Evolutionary conservation across 2,888 invertebrate genomes (phyloP).

Genomic region (Oithona nana): DNA sequence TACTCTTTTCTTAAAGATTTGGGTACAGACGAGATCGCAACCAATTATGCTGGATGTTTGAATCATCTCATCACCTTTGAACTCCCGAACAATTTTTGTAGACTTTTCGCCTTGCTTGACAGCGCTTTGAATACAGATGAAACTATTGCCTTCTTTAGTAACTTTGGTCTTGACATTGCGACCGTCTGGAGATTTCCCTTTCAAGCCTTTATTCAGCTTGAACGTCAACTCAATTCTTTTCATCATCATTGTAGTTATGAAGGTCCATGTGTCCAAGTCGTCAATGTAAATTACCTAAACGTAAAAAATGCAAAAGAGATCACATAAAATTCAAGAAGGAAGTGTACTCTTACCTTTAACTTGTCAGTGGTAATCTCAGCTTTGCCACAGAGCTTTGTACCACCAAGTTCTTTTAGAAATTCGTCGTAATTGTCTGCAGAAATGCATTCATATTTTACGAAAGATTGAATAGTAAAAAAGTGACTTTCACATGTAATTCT

Average conservation of each 20-base stretch:
- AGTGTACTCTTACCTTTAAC: neutral
- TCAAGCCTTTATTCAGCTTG: constrained; percentile 12
- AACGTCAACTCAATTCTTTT: constrained; percentile 16
- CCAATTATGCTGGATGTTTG: constrained; percentile 7
- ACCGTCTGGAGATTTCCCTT: constrained; percentile 17
- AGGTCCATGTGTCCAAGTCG: constrained; percentile 8
- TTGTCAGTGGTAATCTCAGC: too few relatives aligned
- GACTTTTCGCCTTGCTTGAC: constrained; percentile 16
- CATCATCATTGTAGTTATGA: constrained; percentile 8
- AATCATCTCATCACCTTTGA: constrained; percentile 8
- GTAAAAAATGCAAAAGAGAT: neutral
- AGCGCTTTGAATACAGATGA: constrained; percentile 15
- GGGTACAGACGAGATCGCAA: constrained; percentile 11
- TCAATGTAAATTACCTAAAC: constrained; percentile 3
- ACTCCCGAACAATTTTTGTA: constrained; percentile 15
- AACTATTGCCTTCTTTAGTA: constrained; percentile 9
- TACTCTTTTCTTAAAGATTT: constrained; percentile 4
- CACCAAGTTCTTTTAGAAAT: too few relatives aligned
- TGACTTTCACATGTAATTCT: too few relatives aligned
- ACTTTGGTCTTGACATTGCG: constrained; percentile 8
- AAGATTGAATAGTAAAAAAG: too few relatives aligned
- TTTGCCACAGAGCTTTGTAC: too few relatives aligned
- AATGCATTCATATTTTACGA: too few relatives aligned
- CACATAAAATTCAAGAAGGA: neutral
- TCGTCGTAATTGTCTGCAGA: too few relatives aligned